A percentile compares a stretch with the other conserved stretches of the same genome.
These are phyloP conservation scores for Rousettus madagascariensis DNA, from an alignment of 2,797 vertebrate genomes.

Conservation along the genomic window DNA sequence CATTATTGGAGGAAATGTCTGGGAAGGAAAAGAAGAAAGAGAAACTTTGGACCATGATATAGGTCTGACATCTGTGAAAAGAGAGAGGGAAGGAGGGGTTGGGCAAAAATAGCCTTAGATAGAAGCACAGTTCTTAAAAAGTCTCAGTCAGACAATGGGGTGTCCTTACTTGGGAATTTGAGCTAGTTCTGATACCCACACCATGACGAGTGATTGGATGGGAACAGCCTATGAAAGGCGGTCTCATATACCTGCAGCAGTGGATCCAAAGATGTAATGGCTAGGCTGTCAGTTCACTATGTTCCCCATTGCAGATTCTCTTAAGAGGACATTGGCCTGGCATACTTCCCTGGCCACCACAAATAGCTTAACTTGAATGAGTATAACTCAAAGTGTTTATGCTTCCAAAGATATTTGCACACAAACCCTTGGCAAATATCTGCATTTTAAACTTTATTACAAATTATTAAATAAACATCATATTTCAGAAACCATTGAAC, in stretches of 20 bases:
- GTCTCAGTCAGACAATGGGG: background rate
- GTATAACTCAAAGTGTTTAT: background rate
- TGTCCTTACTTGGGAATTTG: background rate
- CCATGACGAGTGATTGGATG: background rate
- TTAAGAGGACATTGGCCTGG: background rate
- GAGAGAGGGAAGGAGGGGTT: background rate
- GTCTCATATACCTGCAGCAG: background rate
- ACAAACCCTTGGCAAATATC: background rate
- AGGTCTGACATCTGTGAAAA: background rate
- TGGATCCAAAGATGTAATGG: background rate
- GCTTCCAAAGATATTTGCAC: background rate
- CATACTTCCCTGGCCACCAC: accelerated
- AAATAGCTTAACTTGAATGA: background rate
- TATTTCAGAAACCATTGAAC: conserved; percentile 14
- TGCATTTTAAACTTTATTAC: background rate
- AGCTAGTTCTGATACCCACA: background rate
- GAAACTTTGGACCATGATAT: background rate
- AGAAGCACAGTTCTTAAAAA: background rate
- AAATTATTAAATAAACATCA: background rate
- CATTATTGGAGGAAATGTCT: background rate
- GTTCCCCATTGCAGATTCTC: background rate
- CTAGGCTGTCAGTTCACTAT: background rate
- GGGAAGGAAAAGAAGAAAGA: background rate
- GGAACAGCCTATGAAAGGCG: background rate
- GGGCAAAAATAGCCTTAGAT: background rate